A percentile compares a stretch with the other conserved stretches of the same genome.
These are phyloP conservation scores for Monopterus albus DNA, from an alignment of 2,113 vertebrate genomes.

Conservation along the genomic window DNA sequence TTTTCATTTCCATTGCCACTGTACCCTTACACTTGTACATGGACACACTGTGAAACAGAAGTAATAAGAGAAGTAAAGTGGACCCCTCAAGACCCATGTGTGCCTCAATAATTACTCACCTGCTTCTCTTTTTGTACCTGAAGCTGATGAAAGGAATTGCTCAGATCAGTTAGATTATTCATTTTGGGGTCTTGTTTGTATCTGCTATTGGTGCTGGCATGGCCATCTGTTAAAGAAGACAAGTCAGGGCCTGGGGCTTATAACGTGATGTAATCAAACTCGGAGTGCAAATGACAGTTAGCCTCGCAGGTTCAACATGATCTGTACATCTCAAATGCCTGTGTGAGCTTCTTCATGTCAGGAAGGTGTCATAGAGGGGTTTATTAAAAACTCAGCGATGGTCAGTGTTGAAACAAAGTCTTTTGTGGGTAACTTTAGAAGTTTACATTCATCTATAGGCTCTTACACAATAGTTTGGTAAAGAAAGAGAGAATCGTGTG, in stretches of 20 bases:
- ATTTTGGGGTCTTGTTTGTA: conserved; percentile 5
- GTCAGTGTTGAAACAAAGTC: not conserved
- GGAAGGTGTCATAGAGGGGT: not conserved
- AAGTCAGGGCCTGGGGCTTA: conserved; percentile 5
- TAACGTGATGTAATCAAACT: conserved; percentile 18
- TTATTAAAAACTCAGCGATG: not conserved
- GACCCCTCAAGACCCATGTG: conserved; percentile 4
- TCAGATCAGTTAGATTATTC: conserved; percentile 41
- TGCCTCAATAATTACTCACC: conserved; percentile 29
- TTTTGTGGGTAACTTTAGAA: not conserved
- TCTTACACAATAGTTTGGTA: not conserved
- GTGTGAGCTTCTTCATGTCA: not conserved
- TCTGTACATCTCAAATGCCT: conserved; percentile 7
- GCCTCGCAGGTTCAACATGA: conserved; percentile 8
- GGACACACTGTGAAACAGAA: conserved; percentile 10
- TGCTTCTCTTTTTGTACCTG: conserved; percentile 9
- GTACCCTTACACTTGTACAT: not conserved
- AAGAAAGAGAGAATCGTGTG: not conserved
- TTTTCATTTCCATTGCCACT: conserved; percentile 27
- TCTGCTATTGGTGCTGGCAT: conserved; percentile 7
- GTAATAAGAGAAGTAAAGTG: conserved; percentile 28
- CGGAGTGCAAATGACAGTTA: conserved; percentile 12
- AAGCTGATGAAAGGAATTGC: conserved; percentile 7
- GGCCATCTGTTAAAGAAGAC: conserved; percentile 5
- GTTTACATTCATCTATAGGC: not conserved